Evolutionary conservation across 2,888 invertebrate species (phyloP), one percentile per base, ranked within the genome.

Genomic region (Tenthredo mesomela): DNA sequence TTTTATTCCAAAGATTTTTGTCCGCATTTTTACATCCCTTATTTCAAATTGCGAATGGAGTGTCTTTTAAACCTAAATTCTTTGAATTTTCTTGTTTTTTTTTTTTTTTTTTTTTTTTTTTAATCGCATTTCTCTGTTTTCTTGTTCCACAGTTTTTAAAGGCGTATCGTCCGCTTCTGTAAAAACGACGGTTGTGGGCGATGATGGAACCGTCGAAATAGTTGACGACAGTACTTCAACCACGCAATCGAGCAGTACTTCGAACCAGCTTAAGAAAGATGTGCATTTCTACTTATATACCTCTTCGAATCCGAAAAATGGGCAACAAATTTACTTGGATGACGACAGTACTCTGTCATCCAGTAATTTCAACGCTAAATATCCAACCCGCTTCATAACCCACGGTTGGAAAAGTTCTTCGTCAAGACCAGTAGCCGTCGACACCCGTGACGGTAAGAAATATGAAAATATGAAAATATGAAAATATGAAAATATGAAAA

Each of bases 321-420:
- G 90, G 3, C 87, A 88, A 3, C 89, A 90, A 65, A 10, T 93
- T 75, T 85, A 88, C 33, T 87, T 89, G 10, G 82, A 47, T 18
- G 89, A 87, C 12, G 91, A 91, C 85, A 84, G 85, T 0, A 88
- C 90, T 10, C 86, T 91, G 71, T 71, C 80, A 0, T 73, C 84
- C 1, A 88, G 90, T 0, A 91, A 92, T 0, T 91, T 91, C 33
- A 89, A 93, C 86, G 87, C 89, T 7, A 89, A 88, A 0, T 87
- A 90, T 82, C 92, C 91, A 21, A 93, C 92, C 0, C 87, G 84
- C 10, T 85, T 86, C 89, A 21, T 61, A 6, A 88, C 92, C 1
- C 93, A 93, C 71, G 93, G 93, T 21, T 93, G 92, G 92, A 89
- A 89, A 21, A 90, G 89, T 1, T 91, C 92, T 1, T 90, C 73